These are phyloP conservation scores for Chelidonichthys spinosus DNA, from an alignment of 2,797 vertebrate species.

Conservation along the genomic window DNA sequence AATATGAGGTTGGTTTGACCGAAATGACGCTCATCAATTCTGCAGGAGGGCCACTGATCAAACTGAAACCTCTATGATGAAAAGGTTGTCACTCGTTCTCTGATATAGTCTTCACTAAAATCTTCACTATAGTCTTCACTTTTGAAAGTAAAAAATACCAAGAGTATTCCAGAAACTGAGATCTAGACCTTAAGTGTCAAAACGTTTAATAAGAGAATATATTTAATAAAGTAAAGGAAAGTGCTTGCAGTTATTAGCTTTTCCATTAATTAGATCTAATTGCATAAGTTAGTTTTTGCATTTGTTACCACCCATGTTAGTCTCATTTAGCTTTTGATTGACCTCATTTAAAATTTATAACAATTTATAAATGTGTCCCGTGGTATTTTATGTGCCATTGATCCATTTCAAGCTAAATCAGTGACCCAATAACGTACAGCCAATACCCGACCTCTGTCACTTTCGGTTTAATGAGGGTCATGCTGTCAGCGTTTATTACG, in stretches of 20 bases:
- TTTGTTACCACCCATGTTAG: background rate
- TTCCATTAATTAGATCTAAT: conserved; percentile 1
- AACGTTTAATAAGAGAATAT: no score
- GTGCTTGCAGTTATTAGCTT: background rate
- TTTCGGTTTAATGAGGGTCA: conserved; percentile 55
- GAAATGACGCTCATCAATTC: background rate
- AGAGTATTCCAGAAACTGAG: no score
- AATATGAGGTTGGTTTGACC: no score
- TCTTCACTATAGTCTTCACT: no score
- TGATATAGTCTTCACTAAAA: no score
- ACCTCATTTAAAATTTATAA: background rate
- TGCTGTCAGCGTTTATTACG: conserved; percentile 46
- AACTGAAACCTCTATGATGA: background rate
- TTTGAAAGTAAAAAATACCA: background rate
- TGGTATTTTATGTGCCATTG: conserved; percentile 21
- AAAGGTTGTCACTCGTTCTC: background rate
- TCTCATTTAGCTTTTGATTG: background rate
- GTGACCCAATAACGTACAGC: conserved; percentile 11
- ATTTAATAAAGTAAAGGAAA: no score
- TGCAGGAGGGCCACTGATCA: background rate
- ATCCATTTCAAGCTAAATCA: conserved; percentile 48
- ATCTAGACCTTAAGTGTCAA: no score
- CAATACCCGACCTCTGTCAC: conserved; percentile 60
- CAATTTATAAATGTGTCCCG: conserved; percentile 19
- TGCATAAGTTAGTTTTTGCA: conserved; percentile 1